phyloP scores from a whole-genome alignment of 2,797 vertebrate genomes.

The Dromococcyx pavoninus region DNA sequence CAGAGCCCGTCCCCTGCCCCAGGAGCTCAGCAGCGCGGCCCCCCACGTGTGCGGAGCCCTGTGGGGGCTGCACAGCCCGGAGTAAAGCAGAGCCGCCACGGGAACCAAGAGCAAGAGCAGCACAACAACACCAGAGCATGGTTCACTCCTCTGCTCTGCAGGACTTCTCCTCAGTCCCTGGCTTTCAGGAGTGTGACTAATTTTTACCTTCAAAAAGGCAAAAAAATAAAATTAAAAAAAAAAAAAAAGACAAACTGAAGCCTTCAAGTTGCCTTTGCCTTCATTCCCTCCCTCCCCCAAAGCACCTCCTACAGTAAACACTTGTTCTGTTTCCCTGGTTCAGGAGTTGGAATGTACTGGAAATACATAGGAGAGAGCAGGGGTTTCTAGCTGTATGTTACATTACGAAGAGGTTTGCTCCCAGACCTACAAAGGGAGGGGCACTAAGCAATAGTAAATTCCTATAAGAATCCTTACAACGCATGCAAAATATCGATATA shows the following conservation, averaged over 20 bases:
- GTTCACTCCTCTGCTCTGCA: background rate
- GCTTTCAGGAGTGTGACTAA: slow-evolving; percentile 7
- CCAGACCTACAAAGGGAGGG: slow-evolving; percentile 54
- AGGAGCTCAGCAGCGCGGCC: background rate
- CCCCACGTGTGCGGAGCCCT: background rate
- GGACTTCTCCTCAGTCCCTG: background rate
- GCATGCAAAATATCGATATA: slow-evolving; percentile 67
- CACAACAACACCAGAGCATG: background rate
- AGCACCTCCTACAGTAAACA: slow-evolving; percentile 35
- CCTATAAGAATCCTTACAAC: slow-evolving; percentile 64
- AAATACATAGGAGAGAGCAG: slow-evolving; percentile 64
- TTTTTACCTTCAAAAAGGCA: slow-evolving; percentile 37
- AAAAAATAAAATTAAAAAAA: background rate
- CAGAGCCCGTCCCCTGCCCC: background rate
- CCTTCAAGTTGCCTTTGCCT: slow-evolving; percentile 27
- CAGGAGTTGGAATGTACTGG: slow-evolving; percentile 45
- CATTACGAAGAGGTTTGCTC: slow-evolving; percentile 61
- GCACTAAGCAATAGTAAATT: slow-evolving; percentile 64
- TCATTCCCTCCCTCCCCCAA: slow-evolving; percentile 25
- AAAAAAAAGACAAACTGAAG: background rate
- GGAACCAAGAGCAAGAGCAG: background rate
- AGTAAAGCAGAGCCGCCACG: background rate
- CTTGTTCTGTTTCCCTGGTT: background rate
- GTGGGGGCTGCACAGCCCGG: background rate
- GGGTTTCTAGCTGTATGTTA: slow-evolving; percentile 61